Base-by-base conservation (phyloP, 2,888 invertebrate genomes). In the Chymomyza caudatula region DNA sequence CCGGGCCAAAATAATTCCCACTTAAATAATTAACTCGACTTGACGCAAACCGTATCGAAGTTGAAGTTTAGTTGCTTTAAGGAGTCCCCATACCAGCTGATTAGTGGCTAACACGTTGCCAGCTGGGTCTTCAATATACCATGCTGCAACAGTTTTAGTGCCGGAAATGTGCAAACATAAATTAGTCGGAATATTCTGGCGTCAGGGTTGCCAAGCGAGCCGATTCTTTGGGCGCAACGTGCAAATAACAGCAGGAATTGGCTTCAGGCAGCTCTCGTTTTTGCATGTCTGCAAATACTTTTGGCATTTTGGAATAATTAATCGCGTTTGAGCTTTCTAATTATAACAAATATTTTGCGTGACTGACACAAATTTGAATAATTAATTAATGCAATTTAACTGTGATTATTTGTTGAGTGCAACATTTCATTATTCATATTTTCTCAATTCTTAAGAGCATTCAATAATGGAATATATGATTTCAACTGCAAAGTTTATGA, bases 1-100 rank as follows among this genome's bases (percentile, higher is more conserved):
- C 42, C 49, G 37, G 47, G 19, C 29, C 20, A 19, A 63, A 65
- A 73, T 19, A 67, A 59, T 19, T 73, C 29, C 29, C 29, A 67
- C 71, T 73, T 84, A 71, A 80, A 81, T 84, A 76, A 78, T 73
- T 78, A 69, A 71, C 49, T 54, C 68, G 62, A 23, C 60, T 43
- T 29, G 22, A 23, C 43, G 13, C 5, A 25, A 25, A 37, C n/a
- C 42, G 29, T 25, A 37, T 37, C 29, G 29, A 37, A 37, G 29
- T 37, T 11, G 29, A 11, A 37, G 54, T 63, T 29, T 19, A 49
- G 61, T 51, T 54, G 37, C 22, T 55, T 22, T 11, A 60, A 47
- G 37, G 29, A 11, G 2, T 11, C 29, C 29, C 8, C 29, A 11
- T 4, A 8, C 11, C 11, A 11, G 29, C 8, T 8, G 29, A 37